phyloP scores from a whole-genome alignment of 1,140 invertebrate species.

The Drosophila malerkotliana region DNA sequence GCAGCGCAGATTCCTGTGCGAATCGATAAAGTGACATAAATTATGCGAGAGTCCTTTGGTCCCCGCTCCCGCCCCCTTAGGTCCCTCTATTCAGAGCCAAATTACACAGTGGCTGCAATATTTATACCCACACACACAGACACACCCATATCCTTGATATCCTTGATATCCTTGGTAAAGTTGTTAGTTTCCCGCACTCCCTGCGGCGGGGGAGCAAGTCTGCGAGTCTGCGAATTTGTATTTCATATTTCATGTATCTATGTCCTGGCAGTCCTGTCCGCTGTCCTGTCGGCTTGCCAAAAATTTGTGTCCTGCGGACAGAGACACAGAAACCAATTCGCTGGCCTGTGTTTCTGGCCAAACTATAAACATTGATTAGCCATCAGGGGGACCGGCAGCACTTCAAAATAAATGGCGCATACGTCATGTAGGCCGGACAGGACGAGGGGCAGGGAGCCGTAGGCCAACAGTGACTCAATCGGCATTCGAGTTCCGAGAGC shows the following conservation, averaged over 20 bases:
- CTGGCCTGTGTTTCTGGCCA: neutral
- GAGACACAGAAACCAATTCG: neutral
- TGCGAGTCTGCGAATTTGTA: slow-evolving; percentile 44
- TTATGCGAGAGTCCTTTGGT: slow-evolving; percentile 48
- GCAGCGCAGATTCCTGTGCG: slow-evolving; percentile 2
- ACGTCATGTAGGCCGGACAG: slow-evolving; percentile 58
- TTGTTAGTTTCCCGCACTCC: slow-evolving; percentile 15
- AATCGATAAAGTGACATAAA: slow-evolving; percentile 73
- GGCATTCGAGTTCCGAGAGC: neutral
- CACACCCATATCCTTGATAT: neutral
- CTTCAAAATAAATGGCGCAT: slow-evolving; percentile 63
- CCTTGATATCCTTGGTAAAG: neutral
- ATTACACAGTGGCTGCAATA: slow-evolving; percentile 50
- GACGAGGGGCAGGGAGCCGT: neutral
- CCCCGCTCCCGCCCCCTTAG: neutral
- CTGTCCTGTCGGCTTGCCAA: slow-evolving; percentile 4
- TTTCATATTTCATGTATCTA: slow-evolving; percentile 38
- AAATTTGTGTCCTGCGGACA: slow-evolving; percentile 2
- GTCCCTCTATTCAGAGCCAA: slow-evolving; percentile 22
- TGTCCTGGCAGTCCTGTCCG: neutral
- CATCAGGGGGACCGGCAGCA: slow-evolving; percentile 50
- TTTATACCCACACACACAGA: slow-evolving; percentile 43
- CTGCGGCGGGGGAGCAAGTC: slow-evolving; percentile 7
- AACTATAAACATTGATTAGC: slow-evolving; percentile 75
- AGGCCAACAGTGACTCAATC: slow-evolving; percentile 51